These are phyloP conservation scores for Drosophila dives DNA, from an alignment of 2,888 invertebrate species.

Conservation along the genomic window DNA sequence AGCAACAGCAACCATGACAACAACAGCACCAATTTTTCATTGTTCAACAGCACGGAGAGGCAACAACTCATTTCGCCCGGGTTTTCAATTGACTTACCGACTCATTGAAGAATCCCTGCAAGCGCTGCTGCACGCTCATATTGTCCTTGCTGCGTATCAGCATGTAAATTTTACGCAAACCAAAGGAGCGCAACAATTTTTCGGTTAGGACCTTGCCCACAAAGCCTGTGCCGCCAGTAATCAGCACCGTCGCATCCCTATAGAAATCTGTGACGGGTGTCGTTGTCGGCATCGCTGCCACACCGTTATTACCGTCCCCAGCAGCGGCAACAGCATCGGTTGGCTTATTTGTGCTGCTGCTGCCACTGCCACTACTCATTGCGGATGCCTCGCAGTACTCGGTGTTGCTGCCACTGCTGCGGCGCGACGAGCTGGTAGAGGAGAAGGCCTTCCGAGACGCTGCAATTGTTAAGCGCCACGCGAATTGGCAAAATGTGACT, in stretches of 20 bases:
- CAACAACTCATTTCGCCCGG: conserved; percentile 29
- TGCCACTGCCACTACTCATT: conserved; percentile 28
- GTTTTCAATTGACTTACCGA: conserved; percentile 74
- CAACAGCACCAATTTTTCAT: conserved; percentile 30
- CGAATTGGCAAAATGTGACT: conserved; percentile 21
- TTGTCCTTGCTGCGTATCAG: conserved; percentile 84
- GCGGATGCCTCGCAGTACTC: conserved; percentile 44
- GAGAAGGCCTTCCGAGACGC: conserved; percentile 68
- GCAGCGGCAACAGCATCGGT: conserved; percentile 14
- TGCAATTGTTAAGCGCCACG: neutral
- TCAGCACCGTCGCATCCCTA: conserved; percentile 83
- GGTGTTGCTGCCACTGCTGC: conserved; percentile 46
- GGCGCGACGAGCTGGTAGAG: conserved; percentile 65
- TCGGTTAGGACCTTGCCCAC: conserved; percentile 85
- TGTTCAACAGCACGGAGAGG: conserved; percentile 15
- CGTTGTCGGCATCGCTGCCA: conserved; percentile 25
- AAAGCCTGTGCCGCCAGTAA: conserved; percentile 85
- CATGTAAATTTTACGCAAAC: conserved; percentile 84
- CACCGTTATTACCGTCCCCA: conserved; percentile 26
- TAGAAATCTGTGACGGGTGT: conserved; percentile 83
- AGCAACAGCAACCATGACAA: conserved; percentile 14
- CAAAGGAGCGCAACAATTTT: conserved; percentile 83
- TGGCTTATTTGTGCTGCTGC: neutral
- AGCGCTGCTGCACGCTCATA: conserved; percentile 81
- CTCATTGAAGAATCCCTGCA: conserved; percentile 83